Percentiles rank a stretch among this genome's conserved stretches.
phyloP scores from a whole-genome alignment of 2,888 invertebrate species.

The Thera britannica region DNA sequence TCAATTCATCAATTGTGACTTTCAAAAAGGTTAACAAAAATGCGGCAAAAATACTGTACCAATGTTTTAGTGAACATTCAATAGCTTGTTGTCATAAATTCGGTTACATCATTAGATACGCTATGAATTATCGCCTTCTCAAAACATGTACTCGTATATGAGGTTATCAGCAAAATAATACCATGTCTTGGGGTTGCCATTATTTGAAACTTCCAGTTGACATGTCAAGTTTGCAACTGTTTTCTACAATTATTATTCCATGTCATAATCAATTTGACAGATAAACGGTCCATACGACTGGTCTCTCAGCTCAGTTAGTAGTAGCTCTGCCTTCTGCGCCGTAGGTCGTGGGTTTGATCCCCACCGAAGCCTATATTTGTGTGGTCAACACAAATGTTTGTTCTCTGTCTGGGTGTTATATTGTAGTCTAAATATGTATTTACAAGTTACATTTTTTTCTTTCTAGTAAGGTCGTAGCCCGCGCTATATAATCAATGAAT shows the following conservation, averaged over 20 bases:
- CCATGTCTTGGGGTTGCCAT: constrained; percentile 40
- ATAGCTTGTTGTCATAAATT: constrained; percentile 4
- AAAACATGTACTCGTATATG: constrained; percentile 39
- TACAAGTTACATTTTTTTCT: too few species aligned
- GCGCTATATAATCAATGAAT: background rate
- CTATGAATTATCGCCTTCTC: constrained; percentile 31
- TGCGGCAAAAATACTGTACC: background rate
- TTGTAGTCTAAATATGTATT: too few species aligned
- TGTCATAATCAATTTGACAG: too few species aligned
- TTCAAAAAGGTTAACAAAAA: background rate
- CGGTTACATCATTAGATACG: constrained; percentile 31
- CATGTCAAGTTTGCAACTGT: background rate
- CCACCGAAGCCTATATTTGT: too few species aligned
- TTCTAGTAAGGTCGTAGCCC: too few species aligned
- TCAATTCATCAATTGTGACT: background rate
- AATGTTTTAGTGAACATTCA: background rate
- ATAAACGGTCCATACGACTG: background rate
- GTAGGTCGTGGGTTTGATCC: too few species aligned
- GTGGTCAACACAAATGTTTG: too few species aligned
- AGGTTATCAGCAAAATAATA: constrained; percentile 40
- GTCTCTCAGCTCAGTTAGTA: too few species aligned
- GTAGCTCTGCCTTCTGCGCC: too few species aligned
- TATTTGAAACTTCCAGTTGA: background rate
- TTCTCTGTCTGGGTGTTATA: too few species aligned
- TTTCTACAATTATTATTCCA: too few species aligned